Conservation (phyloP, 2,113 vertebrate genomes). For the Oncorhynchus masou region DNA sequence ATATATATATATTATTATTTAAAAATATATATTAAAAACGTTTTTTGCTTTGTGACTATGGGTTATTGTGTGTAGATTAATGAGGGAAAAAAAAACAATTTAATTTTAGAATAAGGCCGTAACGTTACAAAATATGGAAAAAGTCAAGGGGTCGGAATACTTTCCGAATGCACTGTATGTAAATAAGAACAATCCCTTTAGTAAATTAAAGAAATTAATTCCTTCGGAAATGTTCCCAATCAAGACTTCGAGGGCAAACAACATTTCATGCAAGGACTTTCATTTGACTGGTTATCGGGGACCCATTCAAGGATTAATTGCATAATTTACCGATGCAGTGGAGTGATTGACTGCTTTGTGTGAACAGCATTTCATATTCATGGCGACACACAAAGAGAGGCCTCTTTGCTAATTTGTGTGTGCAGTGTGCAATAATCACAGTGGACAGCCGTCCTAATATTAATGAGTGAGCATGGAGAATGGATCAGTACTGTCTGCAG, state of each 20-base stretch:
- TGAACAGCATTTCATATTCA: constrained; percentile 36
- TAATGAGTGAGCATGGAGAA: constrained; percentile 43
- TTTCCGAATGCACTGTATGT: not conserved
- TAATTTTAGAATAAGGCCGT: too few relatives aligned
- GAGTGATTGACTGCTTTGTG: constrained; percentile 22
- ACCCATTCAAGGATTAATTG: constrained; percentile 31
- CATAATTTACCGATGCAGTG: constrained; percentile 17
- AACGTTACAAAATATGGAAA: too few relatives aligned
- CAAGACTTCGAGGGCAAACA: not conserved
- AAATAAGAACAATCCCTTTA: not conserved
- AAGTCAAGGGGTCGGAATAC: too few relatives aligned
- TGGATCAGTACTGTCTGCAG: constrained; percentile 20
- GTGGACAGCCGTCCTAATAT: constrained; percentile 30
- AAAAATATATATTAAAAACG: too few relatives aligned
- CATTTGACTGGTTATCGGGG: constrained; percentile 11
- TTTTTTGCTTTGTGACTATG: too few relatives aligned
- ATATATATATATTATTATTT: too few relatives aligned
- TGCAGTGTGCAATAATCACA: constrained; percentile 37
- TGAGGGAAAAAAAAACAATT: too few relatives aligned
- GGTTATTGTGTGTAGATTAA: too few relatives aligned
- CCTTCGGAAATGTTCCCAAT: not conserved
- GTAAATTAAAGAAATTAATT: not conserved
- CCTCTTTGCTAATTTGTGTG: constrained; percentile 39
- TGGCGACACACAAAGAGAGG: constrained; percentile 29
- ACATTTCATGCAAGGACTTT: constrained; percentile 22